A percentile compares a stretch with the other conserved stretches of the same genome.
Conservation (phyloP, 1,140 invertebrate genomes). For the Drosophila truncata region DNA sequence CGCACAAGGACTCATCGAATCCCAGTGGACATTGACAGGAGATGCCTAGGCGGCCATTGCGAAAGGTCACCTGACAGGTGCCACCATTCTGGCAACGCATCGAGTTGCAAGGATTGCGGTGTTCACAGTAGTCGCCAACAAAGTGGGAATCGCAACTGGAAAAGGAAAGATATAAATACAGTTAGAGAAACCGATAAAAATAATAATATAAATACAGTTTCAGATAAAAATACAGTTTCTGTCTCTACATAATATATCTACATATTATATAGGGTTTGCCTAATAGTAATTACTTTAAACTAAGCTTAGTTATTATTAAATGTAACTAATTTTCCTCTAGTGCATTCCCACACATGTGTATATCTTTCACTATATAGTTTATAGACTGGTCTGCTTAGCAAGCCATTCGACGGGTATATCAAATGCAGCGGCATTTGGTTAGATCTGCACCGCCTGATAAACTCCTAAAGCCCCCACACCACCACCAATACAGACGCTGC, state of each 20-base stretch:
- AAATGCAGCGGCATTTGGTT: constrained; percentile 33
- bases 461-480: constrained; percentile 2
- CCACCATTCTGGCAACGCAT: constrained; percentile 97
- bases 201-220: too few species aligned
- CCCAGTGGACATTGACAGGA: constrained; percentile 95
- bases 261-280: background rate
- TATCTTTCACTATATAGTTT: constrained; percentile 31
- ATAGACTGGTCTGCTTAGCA: constrained; percentile 37
- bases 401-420: constrained; percentile 1
- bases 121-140: constrained; percentile 97
- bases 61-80: constrained; percentile 91
- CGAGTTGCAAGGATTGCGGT: constrained; percentile 96
- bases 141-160: constrained; percentile 95
- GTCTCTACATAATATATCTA: background rate
- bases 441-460: constrained; percentile 61
- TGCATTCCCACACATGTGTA: constrained; percentile 9
- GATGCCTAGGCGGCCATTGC: constrained; percentile 91
- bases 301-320: background rate
- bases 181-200: too few species aligned
- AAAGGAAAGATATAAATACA: constrained; percentile 67
- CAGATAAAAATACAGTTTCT: background rate
- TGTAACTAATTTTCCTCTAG: background rate
- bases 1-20: constrained; percentile 96
- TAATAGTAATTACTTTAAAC: background rate
- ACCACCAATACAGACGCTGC: background rate